A percentile compares a stretch with the other conserved stretches of the same genome.
Evolutionary conservation across 2,113 vertebrate genomes (phyloP).

Genomic region (Mormyrus lacerda): DNA sequence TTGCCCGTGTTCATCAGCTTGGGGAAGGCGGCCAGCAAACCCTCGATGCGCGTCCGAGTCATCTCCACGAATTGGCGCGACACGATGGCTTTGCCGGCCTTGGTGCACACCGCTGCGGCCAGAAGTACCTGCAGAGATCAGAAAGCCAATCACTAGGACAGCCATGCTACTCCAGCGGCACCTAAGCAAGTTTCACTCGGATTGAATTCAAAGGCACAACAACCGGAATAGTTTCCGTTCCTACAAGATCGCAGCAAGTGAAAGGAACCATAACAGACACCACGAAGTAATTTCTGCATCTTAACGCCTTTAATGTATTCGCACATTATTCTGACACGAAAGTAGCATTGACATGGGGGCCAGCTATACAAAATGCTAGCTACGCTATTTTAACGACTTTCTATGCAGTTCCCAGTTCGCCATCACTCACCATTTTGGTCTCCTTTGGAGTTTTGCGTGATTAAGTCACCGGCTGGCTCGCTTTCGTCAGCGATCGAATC

Average conservation of each 20-base stretch:
- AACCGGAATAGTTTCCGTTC: neutral
- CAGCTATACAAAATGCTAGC: neutral
- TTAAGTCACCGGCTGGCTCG: constrained; percentile 21
- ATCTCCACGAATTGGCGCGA: constrained; percentile 98
- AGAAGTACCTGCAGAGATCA: constrained; percentile 77
- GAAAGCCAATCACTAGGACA: neutral
- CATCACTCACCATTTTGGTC: constrained; percentile 31
- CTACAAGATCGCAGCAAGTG: neutral
- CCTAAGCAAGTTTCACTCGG: neutral
- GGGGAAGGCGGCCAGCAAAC: constrained; percentile 89
- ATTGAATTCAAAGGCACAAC: neutral
- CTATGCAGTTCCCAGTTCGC: neutral
- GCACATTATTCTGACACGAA: neutral
- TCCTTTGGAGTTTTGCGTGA: constrained; percentile 21
- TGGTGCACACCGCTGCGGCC: constrained; percentile 96
- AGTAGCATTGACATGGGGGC: neutral
- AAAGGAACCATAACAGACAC: neutral
- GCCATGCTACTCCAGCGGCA: neutral
- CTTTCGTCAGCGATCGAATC: neutral
- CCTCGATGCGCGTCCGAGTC: constrained; percentile 93
- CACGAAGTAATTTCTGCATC: neutral
- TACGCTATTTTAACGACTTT: neutral
- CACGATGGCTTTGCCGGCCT: constrained; percentile 94
- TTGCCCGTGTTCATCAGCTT: constrained; percentile 97
- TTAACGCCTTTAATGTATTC: neutral